Evolutionary conservation across 2,113 vertebrate genomes (phyloP), one percentile per base, ranked within the genome.

Genomic region (Pseudonaja textilis): DNA sequence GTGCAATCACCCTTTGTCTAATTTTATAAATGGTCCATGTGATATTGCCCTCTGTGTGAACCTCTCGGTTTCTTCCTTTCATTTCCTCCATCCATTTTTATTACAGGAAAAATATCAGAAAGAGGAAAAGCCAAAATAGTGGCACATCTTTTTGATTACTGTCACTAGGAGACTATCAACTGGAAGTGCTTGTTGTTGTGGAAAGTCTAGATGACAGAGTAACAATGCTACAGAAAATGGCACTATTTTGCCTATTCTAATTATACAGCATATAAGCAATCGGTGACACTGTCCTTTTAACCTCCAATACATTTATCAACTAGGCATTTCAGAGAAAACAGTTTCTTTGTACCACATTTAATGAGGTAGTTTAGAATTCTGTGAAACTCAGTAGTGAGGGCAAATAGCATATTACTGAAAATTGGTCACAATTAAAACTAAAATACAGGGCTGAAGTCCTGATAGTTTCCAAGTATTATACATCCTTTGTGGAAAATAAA

Each of bases 361-460:
- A 88, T 0, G 3, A 55, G 9, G 39, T 39, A 64, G 47, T 0
- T 0, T 10, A 55, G 91, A 92, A 45, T 94, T 5, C 57, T 92
- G 22, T 16, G 50, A 94, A 95, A 90, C 39, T 87, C 74, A 5
- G n/a, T 12, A 91, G 2, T 25, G 3, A 0, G 90, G 0, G 0
- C 10, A 50, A 95, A 93, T 85, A 0, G 4, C 42, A 74, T 29
- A 74, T 89, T 89, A 91, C 6, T 90, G 90, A 74, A 91, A 92
- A 93, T 87, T 0, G 0, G 22, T 74, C 94, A 2, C 26, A 94
- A 86, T 89, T 45, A 93, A 92, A 95, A 92, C 50, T 23, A 91
- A 90, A 0, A 29, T 26, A 39, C 6, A 20, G 89, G 89, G 25
- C 22, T 4, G 23, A 20, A 14, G 89, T 56, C 74, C 64, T 29